A percentile compares a stretch with the other conserved stretches of the same genome.
phyloP scores from a whole-genome alignment of 2,113 vertebrate genomes.

The Lota lota region DNA sequence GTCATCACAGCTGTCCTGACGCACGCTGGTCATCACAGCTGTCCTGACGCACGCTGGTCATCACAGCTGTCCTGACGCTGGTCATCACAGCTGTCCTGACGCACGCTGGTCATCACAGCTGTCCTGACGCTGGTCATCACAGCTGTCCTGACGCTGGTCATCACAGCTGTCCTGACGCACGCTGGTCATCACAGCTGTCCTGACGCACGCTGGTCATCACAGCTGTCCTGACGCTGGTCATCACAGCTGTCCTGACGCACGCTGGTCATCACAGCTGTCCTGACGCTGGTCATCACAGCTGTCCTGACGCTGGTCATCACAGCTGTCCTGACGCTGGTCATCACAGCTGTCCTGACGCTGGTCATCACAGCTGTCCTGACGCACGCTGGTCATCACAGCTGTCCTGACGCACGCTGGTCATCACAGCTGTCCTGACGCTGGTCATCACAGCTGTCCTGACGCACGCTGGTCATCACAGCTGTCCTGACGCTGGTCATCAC shows the following conservation, averaged over 20 bases:
- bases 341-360: neutral
- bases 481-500: neutral
- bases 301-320: neutral
- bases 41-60: too few species aligned
- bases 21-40: neutral
- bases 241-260: neutral
- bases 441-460: neutral
- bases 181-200: neutral
- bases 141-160: neutral
- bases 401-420: too few species aligned
- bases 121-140: neutral
- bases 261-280: neutral
- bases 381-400: neutral
- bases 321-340: neutral
- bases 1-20: neutral
- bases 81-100: neutral
- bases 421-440: neutral
- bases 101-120: neutral
- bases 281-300: neutral
- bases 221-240: neutral
- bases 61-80: neutral
- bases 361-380: neutral
- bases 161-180: neutral
- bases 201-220: too few species aligned
- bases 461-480: neutral